Conservation (phyloP, 2,888 invertebrate genomes). For the Euzophera pinguis region DNA sequence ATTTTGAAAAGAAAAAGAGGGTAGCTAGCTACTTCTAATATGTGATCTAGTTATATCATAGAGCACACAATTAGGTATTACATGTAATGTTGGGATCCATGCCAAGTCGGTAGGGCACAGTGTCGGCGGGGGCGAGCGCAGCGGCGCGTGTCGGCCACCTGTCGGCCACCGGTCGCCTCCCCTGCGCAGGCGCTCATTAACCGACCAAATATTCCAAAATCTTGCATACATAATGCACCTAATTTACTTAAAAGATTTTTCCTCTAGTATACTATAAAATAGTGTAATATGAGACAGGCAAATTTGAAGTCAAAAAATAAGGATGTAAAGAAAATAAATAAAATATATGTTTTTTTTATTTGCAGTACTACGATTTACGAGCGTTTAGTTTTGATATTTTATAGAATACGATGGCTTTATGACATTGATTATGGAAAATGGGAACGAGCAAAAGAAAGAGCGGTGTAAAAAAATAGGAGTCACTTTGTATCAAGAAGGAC, state of each 20-base stretch:
- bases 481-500: too few relatives aligned
- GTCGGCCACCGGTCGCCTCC: conserved; percentile 42
- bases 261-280: background rate
- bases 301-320: background rate
- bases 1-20: too few relatives aligned
- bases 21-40: too few relatives aligned
- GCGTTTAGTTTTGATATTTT: too few relatives aligned
- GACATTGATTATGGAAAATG: too few relatives aligned
- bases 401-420: too few relatives aligned
- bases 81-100: background rate
- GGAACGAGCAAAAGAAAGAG: too few relatives aligned
- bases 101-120: conserved; percentile 11
- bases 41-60: background rate
- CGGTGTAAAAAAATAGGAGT: too few relatives aligned
- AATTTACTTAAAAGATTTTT: conserved; percentile 36
- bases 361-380: too few relatives aligned
- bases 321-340: too few relatives aligned
- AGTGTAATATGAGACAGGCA: background rate
- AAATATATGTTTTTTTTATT: too few relatives aligned
- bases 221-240: conserved; percentile 45
- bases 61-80: background rate
- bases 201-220: conserved; percentile 66
- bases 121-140: conserved; percentile 33
- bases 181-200: conserved; percentile 43
- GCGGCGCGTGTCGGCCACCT: conserved; percentile 71